Conservation (phyloP, 2,888 invertebrate species). For the Eurytoma adleriae region DNA sequence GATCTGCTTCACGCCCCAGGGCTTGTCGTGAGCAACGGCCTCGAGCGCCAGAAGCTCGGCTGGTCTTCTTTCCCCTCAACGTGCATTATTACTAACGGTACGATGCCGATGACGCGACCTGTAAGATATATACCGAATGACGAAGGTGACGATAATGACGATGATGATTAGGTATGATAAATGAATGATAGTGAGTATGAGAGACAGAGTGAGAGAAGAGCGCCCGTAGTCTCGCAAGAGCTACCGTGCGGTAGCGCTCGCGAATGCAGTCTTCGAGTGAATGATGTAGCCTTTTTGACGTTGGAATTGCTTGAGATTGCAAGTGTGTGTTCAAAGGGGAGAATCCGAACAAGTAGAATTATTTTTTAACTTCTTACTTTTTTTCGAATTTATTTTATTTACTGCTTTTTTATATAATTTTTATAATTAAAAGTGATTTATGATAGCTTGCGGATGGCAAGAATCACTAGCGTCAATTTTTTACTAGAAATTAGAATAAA, state of each 20-base stretch:
- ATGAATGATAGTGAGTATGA: slow-evolving; percentile 23
- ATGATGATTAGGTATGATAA: slow-evolving; percentile 26
- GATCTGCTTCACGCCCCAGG: slow-evolving; percentile 76
- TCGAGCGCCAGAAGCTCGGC: slow-evolving; percentile 37
- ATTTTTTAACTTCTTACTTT: too few species aligned
- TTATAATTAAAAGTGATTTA: too few species aligned
- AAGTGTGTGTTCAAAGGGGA: neutral
- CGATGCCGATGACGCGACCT: slow-evolving; percentile 57
- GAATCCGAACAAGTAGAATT: neutral
- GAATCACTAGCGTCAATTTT: too few species aligned
- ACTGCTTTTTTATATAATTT: too few species aligned
- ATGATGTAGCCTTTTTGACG: slow-evolving; percentile 38
- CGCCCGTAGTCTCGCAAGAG: neutral
- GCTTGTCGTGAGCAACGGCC: slow-evolving; percentile 73
- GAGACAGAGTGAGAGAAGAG: slow-evolving; percentile 15
- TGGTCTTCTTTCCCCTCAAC: slow-evolving; percentile 46
- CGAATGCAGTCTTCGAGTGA: slow-evolving; percentile 25
- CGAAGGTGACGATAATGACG: slow-evolving; percentile 42
- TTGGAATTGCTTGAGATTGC: slow-evolving; percentile 30
- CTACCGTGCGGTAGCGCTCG: slow-evolving; percentile 50
- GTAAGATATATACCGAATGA: slow-evolving; percentile 58
- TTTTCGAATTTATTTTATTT: too few species aligned
- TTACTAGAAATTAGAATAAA: too few species aligned
- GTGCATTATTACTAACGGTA: slow-evolving; percentile 57
- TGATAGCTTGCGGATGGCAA: too few species aligned